Evolutionary conservation across 2,888 invertebrate genomes (phyloP), one percentile per base, ranked within the genome.

Genomic region (Agriopis aurantiaria): DNA sequence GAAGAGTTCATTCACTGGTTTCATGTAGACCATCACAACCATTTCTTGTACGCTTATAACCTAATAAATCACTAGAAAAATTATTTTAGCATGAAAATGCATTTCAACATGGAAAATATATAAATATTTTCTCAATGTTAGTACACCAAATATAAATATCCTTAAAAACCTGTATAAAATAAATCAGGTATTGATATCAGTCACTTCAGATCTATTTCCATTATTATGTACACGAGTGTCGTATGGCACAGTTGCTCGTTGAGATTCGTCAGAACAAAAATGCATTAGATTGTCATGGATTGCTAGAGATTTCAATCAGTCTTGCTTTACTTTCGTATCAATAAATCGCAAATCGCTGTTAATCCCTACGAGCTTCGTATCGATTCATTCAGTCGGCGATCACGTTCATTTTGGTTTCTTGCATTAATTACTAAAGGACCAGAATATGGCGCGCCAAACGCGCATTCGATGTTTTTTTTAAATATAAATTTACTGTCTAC

Each of bases 221-320:
- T 48, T n/a, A 55, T 51, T 63, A 61, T 46, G 56, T 66, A 63
- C 49, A 64, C 51, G 2, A 2, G 57, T 6, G 58, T 78, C 79
- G 75, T 88, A 88, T 88, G 88, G 88, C 88, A 88, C 78, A 71
- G 77, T 73, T 59, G 51, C 80, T 81, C 78, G 69, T 74, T 69
- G 82, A 85, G 84, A 81, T 87, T 75, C 78, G 70, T 69, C 85
- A 87, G 86, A 85, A 87, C 83, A 85, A 80, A 84, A 83, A 80
- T 77, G 79, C 78, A 78, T 76, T 61, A 75, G 73, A 75, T 81
- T 83, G 88, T 88, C 88, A 89, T 89, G 88, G 84, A 82, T 74
- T 82, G 77, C 75, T 73, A 75, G 86, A 88, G 86, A 87, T 88
- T 87, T 46, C 83, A 73, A 82, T 90, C 90, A 90, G 90, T 91